A percentile compares a stretch with the other conserved stretches of the same genome.
Conservation (phyloP, 2,888 invertebrate genomes). For the Halictus quadricinctus region DNA sequence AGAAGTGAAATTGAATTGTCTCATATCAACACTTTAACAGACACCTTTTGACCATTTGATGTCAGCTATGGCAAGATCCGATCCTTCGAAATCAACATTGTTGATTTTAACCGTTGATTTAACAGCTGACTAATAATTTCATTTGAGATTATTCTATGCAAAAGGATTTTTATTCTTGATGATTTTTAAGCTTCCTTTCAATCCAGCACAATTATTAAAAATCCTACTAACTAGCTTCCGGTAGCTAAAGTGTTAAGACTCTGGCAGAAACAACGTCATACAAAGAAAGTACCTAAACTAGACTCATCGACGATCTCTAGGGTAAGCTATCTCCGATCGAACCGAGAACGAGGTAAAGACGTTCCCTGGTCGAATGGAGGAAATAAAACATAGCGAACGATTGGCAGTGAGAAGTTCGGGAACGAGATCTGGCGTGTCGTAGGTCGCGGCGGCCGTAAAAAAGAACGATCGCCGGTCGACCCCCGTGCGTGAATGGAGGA, state of each 20-base stretch:
- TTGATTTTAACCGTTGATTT: no score
- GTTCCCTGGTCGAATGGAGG: neutral
- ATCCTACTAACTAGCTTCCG: no score
- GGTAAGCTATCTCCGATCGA: neutral
- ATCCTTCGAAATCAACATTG: no score
- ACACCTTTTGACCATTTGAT: no score
- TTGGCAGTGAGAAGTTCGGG: constrained; percentile 60
- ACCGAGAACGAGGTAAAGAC: neutral
- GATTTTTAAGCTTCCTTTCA: no score
- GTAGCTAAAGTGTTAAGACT: neutral
- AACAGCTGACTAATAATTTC: neutral
- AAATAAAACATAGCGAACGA: neutral
- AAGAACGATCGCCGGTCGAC: constrained; percentile 56
- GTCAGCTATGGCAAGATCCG: no score
- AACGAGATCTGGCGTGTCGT: constrained; percentile 75
- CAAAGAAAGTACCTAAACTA: neutral
- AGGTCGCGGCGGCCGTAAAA: constrained; percentile 76
- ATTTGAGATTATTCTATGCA: neutral
- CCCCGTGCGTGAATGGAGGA: constrained; percentile 76
- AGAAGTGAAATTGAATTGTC: no score
- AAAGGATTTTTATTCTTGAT: no score
- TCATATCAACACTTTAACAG: no score
- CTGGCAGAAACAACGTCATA: neutral
- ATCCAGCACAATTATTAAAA: no score
- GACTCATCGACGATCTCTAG: neutral